Conservation (phyloP, 2,888 invertebrate species). For the Amphiduros pacificus region DNA sequence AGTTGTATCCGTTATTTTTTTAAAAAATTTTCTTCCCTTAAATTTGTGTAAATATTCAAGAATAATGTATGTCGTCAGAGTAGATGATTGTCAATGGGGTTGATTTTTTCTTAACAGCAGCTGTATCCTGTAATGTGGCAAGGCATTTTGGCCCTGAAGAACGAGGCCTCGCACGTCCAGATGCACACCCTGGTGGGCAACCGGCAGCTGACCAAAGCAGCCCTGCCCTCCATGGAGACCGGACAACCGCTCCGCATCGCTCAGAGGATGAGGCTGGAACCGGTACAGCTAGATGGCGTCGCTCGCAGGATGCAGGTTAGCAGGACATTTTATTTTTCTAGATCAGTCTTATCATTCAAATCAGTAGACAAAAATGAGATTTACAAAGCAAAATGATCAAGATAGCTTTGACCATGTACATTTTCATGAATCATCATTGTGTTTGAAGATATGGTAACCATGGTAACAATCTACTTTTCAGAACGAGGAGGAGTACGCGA, state of each 20-base stretch:
- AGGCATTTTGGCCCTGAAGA: slow-evolving; percentile 90
- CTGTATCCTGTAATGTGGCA: slow-evolving; percentile 98
- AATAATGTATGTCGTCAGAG: too few relatives aligned
- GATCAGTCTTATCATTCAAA: too few relatives aligned
- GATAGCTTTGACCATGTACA: too few relatives aligned
- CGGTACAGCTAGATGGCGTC: slow-evolving; percentile 92
- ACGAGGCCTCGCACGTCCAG: slow-evolving; percentile 95
- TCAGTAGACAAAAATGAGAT: too few relatives aligned
- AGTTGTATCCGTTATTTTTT: slow-evolving; percentile 97
- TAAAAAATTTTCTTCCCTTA: too few relatives aligned
- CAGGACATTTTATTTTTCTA: not conserved
- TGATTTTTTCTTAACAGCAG: slow-evolving; percentile 62
- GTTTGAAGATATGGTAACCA: too few relatives aligned
- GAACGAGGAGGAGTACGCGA: slow-evolving; percentile 95
- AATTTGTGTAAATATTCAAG: too few relatives aligned
- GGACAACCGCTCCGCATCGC: slow-evolving; percentile 75
- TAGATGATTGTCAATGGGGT: too few relatives aligned
- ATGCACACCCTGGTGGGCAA: slow-evolving; percentile 98
- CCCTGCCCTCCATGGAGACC: slow-evolving; percentile 63
- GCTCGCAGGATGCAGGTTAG: slow-evolving; percentile 78
- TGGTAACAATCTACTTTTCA: too few relatives aligned
- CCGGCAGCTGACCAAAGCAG: slow-evolving; percentile 82
- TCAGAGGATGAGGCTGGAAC: slow-evolving; percentile 96
- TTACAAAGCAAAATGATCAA: too few relatives aligned
- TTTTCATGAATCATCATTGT: too few relatives aligned